Evolutionary conservation across 2,888 invertebrate species (phyloP).

Genomic region (Zygothrica quintamaculata): DNA sequence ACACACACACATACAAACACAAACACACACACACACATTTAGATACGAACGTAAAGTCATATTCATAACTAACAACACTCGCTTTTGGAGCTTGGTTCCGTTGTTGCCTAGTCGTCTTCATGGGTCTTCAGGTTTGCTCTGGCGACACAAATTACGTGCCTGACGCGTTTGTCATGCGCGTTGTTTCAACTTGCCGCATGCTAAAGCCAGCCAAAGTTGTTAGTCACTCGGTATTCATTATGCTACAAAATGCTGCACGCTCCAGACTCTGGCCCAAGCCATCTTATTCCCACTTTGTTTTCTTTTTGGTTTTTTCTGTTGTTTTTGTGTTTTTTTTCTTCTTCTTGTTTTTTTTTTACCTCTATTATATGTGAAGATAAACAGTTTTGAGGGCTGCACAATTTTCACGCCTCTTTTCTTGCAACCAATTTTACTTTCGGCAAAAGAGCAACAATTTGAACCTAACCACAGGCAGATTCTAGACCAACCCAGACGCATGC

Average conservation of each 20-base stretch:
- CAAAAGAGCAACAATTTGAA: conserved; percentile 8
- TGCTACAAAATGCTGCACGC: conserved; percentile 7
- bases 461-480: conserved; percentile 10
- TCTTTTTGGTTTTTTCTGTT: too few species aligned
- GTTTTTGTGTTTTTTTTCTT: neutral
- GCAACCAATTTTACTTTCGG: conserved; percentile 72
- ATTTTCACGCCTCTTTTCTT: conserved; percentile 52
- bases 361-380: conserved; percentile 1
- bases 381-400: conserved; percentile 17
- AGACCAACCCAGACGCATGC: conserved; percentile 44
- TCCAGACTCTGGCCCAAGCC: neutral
- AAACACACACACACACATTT: conserved; percentile 5
- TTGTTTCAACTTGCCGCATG: conserved; percentile 60
- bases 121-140: conserved; percentile 23
- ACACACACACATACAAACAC: neutral
- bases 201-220: conserved; percentile 48
- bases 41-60: conserved; percentile 22
- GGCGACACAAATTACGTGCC: conserved; percentile 73
- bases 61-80: conserved; percentile 51
- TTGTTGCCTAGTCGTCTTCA: conserved; percentile 16
- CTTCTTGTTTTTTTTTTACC: conserved; percentile 9
- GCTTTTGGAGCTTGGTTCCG: conserved; percentile 53
- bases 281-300: too few species aligned
- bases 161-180: conserved; percentile 51
- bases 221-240: conserved; percentile 48